A percentile compares a stretch with the other conserved stretches of the same genome.
These are phyloP conservation scores for Butorides virescens DNA, from an alignment of 2,113 vertebrate genomes.

Conservation along the genomic window DNA sequence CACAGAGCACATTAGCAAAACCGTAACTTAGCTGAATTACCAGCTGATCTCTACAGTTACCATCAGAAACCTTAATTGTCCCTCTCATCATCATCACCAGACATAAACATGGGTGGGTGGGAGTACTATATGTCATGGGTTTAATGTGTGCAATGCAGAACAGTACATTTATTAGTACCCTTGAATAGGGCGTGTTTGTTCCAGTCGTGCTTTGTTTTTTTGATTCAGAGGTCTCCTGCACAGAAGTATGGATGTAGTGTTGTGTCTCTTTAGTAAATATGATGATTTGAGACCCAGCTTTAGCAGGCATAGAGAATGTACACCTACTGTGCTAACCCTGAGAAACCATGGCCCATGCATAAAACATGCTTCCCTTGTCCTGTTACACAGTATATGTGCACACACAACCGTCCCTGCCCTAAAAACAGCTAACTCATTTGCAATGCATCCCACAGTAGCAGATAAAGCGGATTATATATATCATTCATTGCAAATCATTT, in stretches of 20 bases:
- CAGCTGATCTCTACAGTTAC: background rate
- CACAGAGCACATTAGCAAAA: background rate
- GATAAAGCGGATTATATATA: background rate
- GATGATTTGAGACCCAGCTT: background rate
- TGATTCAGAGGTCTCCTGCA: background rate
- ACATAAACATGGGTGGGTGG: background rate
- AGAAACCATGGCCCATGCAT: background rate
- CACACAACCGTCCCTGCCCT: fast-evolving
- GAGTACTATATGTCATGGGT: background rate
- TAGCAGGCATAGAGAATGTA: background rate
- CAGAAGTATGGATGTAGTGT: background rate
- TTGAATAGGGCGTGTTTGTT: background rate
- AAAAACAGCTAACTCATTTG: background rate
- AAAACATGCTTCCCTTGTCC: no score
- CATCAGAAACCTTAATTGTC: background rate
- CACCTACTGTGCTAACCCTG: background rate
- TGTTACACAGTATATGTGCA: background rate
- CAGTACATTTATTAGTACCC: fast-evolving
- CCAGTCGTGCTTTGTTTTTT: background rate
- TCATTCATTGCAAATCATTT: background rate
- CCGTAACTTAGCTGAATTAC: background rate
- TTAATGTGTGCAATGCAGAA: background rate
- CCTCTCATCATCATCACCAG: background rate
- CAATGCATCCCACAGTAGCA: background rate
- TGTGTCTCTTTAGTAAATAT: background rate